Conservation (phyloP, 2,888 invertebrate genomes). For the Melolontha melolontha region DNA sequence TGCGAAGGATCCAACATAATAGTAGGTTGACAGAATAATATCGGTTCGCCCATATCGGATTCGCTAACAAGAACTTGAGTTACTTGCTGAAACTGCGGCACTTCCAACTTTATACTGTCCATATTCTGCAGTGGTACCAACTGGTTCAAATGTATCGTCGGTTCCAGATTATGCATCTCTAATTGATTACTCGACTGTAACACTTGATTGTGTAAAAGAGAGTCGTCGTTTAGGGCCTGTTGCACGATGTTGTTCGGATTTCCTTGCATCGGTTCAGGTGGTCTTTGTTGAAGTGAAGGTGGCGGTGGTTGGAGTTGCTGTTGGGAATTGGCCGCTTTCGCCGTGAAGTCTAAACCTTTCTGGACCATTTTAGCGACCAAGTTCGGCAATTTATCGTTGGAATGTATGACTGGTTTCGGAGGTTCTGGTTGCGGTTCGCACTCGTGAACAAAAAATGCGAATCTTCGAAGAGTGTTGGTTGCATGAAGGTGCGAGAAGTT, state of each 20-base stretch:
- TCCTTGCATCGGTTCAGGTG: background rate
- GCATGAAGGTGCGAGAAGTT: slow-evolving; percentile 62
- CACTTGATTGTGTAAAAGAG: slow-evolving; percentile 3
- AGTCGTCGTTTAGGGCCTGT: background rate
- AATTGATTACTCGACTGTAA: slow-evolving; percentile 13
- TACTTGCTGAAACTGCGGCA: slow-evolving; percentile 52
- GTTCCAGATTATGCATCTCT: slow-evolving; percentile 54
- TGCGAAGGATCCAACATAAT: slow-evolving; percentile 61
- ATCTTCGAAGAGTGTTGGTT: slow-evolving; percentile 56
- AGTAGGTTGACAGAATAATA: slow-evolving; percentile 60
- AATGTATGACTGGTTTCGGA: slow-evolving; percentile 55
- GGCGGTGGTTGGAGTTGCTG: slow-evolving; percentile 10
- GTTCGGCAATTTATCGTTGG: slow-evolving; percentile 59
- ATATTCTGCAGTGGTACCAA: slow-evolving; percentile 55
- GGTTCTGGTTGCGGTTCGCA: slow-evolving; percentile 60
- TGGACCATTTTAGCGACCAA: slow-evolving; percentile 61
- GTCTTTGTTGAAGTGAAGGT: background rate
- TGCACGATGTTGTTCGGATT: slow-evolving; percentile 1
- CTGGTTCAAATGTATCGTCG: slow-evolving; percentile 48
- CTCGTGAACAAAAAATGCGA: slow-evolving; percentile 61
- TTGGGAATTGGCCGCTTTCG: slow-evolving; percentile 46
- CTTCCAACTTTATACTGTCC: slow-evolving; percentile 56
- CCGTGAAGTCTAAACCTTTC: slow-evolving; percentile 57
- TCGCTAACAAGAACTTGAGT: slow-evolving; percentile 58
- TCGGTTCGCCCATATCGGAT: slow-evolving; percentile 57